These are phyloP conservation scores for Galeopsomyia nigrocyanea DNA, from an alignment of 2,888 invertebrate genomes.

Conservation along the genomic window DNA sequence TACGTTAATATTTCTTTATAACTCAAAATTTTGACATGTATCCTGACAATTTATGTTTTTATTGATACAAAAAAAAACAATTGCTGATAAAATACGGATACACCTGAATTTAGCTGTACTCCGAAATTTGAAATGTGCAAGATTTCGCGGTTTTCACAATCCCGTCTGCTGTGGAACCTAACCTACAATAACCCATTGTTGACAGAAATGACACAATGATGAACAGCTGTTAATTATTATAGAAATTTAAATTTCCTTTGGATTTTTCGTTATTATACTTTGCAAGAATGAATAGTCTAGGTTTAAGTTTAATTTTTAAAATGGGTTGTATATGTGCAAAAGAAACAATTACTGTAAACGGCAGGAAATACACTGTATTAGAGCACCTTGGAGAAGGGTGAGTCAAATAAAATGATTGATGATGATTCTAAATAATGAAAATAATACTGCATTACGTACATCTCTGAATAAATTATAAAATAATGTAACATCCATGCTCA, in stretches of 20 bases:
- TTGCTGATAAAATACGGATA: background rate
- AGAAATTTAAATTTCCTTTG: constrained; percentile 22
- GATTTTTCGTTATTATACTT: constrained; percentile 33
- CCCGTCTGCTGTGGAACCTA: constrained; percentile 29
- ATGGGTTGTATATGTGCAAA: constrained; percentile 84
- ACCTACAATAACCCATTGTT: constrained; percentile 18
- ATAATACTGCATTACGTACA: background rate
- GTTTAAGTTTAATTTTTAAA: constrained; percentile 78
- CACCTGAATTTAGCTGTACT: constrained; percentile 1
- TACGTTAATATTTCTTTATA: background rate
- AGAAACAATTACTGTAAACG: constrained; percentile 80
- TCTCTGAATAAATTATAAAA: background rate
- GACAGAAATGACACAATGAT: constrained; percentile 34
- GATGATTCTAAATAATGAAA: background rate
- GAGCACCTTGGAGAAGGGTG: constrained; percentile 85
- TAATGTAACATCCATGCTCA: too few species aligned
- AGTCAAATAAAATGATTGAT: constrained; percentile 53
- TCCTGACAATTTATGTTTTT: constrained; percentile 7
- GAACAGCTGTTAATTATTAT: constrained; percentile 41
- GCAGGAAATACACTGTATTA: constrained; percentile 77
- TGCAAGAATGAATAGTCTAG: constrained; percentile 76
- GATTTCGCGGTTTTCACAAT: background rate
- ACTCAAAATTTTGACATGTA: background rate
- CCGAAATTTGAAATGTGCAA: constrained; percentile 11
- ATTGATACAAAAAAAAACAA: constrained; percentile 1